Conservation (phyloP, 1,140 invertebrate species). For the Macrocentrus cingulum region DNA sequence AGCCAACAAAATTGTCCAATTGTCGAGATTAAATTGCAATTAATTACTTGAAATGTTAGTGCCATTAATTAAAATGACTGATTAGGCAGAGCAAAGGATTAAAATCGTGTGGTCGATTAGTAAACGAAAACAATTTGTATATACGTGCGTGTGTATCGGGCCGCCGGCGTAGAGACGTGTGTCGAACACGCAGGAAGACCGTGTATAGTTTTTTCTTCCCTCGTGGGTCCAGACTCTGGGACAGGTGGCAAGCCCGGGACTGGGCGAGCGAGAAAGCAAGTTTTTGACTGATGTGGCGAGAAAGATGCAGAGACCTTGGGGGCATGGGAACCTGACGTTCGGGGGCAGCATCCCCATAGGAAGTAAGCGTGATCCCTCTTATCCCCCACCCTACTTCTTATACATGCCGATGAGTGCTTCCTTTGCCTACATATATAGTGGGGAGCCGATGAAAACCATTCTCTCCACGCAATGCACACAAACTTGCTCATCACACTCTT, state of each 20-base stretch:
- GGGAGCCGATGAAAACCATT: too few species aligned
- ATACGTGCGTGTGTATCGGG: not conserved
- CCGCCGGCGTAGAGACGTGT: not conserved
- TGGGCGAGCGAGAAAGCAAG: conserved; percentile 25
- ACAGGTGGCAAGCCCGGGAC: conserved; percentile 51
- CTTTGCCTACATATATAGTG: too few species aligned
- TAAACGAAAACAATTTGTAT: conserved; percentile 5
- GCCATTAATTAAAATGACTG: too few species aligned
- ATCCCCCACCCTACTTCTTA: conserved; percentile 1
- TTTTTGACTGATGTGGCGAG: not conserved
- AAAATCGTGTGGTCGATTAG: conserved; percentile 4
- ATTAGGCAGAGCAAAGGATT: too few species aligned
- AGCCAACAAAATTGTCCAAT: too few species aligned
- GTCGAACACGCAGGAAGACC: conserved; percentile 10
- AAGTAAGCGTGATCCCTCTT: conserved; percentile 36
- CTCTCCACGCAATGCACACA: too few species aligned
- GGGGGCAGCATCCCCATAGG: conserved; percentile 57
- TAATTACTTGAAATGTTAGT: too few species aligned
- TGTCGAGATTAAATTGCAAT: too few species aligned
- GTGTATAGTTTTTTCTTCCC: not conserved
- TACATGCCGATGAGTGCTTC: not conserved
- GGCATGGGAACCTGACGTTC: conserved; percentile 58
- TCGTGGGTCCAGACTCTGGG: conserved; percentile 49
- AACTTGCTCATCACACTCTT: too few species aligned
- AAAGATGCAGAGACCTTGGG: conserved; percentile 28